These are phyloP conservation scores for Allacma fusca DNA, from an alignment of 2,888 invertebrate species.

Conservation along the genomic window DNA sequence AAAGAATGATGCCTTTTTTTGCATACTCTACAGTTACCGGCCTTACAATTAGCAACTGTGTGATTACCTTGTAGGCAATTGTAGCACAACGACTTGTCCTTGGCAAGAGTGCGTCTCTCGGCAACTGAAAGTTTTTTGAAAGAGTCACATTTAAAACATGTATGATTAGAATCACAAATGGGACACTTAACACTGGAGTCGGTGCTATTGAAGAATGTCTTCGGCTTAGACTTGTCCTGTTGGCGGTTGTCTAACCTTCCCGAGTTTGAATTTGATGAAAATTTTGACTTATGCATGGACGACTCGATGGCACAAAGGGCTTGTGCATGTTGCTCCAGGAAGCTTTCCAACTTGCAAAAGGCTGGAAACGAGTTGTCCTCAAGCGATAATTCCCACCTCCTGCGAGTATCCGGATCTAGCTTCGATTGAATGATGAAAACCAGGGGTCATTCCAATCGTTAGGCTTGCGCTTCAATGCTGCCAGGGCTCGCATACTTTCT, in stretches of 20 bases:
- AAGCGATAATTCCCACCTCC: slow-evolving; percentile 8
- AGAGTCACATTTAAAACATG: background rate
- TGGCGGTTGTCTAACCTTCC: too few species aligned
- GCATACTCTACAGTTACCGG: background rate
- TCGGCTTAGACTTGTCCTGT: too few species aligned
- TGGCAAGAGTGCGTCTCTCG: background rate
- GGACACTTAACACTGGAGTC: too few species aligned
- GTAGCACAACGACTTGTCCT: background rate
- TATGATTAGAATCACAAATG: background rate
- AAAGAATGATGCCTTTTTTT: background rate
- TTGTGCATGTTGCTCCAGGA: background rate
- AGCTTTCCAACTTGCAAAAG: background rate
- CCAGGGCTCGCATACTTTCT: too few species aligned
- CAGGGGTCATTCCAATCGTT: too few species aligned
- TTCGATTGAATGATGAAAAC: too few species aligned
- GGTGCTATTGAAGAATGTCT: too few species aligned
- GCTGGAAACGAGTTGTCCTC: background rate
- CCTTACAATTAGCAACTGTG: background rate
- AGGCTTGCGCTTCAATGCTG: too few species aligned
- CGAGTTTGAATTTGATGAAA: too few species aligned
- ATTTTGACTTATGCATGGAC: too few species aligned
- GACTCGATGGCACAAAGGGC: background rate
- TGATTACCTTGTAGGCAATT: background rate
- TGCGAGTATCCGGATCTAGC: slow-evolving; percentile 6
- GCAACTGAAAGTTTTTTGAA: background rate